Percentiles rank a stretch among this genome's conserved stretches.
Conservation (phyloP, 30 jellyfish, hydroid and myxozoan species). For the Mastigias papua region DNA sequence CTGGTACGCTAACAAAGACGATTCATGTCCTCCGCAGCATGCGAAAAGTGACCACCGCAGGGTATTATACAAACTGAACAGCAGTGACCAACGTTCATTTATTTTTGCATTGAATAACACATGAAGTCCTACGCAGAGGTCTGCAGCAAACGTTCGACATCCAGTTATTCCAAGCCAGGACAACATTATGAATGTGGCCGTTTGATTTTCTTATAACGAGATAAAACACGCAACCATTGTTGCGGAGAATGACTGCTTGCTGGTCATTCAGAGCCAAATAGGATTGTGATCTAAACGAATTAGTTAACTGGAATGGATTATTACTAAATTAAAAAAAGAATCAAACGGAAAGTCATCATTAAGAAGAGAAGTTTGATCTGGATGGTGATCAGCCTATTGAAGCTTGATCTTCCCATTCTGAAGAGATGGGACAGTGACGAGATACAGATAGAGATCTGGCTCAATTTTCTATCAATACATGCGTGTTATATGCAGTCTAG, state of each 20-base stretch:
- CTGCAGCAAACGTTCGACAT: no score
- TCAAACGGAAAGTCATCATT: background rate
- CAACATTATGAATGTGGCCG: background rate
- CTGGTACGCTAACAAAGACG: background rate
- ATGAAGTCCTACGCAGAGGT: background rate
- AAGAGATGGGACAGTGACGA: no score
- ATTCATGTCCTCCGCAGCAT: conserved; percentile 14
- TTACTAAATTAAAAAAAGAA: background rate
- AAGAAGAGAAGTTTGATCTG: no score
- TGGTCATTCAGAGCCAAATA: background rate
- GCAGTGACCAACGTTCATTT: background rate
- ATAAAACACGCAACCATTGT: background rate
- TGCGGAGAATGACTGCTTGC: background rate
- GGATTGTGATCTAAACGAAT: background rate
- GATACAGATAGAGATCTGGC: no score
- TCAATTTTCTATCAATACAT: no score
- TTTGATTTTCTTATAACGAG: background rate
- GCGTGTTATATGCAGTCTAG: no score
- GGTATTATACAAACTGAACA: background rate
- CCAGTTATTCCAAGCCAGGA: background rate
- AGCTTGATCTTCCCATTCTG: no score
- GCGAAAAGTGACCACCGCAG: conserved; percentile 10
- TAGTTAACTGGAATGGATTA: background rate
- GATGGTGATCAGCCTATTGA: no score
- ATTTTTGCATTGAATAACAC: background rate